These are phyloP conservation scores for Poecilia picta DNA, from an alignment of 2,797 vertebrate species.

Conservation along the genomic window DNA sequence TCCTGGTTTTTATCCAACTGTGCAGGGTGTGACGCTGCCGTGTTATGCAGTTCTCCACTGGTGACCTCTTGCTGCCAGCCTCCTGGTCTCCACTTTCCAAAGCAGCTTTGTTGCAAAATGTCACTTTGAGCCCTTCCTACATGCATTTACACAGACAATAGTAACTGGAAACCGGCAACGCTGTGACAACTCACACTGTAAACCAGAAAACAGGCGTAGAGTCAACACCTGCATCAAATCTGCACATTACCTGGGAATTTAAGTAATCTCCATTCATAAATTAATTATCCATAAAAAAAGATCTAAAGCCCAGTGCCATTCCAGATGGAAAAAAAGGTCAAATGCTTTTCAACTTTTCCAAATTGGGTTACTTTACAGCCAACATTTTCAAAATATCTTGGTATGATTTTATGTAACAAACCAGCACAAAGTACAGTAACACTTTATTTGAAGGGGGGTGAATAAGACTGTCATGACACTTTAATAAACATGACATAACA, in stretches of 20 bases:
- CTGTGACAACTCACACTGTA: conserved; percentile 20
- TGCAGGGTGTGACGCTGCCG: conserved; percentile 44
- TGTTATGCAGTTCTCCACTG: conserved; percentile 48
- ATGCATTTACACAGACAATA: conserved; percentile 66
- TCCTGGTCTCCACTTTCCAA: conserved; percentile 57
- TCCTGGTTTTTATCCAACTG: conserved; percentile 37
- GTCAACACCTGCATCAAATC: conserved; percentile 16
- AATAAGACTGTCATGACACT: no score
- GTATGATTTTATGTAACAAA: neutral
- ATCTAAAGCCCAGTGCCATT: neutral
- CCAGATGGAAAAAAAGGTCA: neutral
- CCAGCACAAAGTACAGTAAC: neutral
- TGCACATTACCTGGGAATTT: neutral
- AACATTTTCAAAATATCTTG: neutral
- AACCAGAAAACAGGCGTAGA: neutral
- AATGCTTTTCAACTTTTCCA: neutral
- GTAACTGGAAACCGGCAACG: conserved; percentile 61
- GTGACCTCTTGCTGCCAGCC: conserved; percentile 36
- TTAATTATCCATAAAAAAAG: no score
- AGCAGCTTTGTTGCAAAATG: conserved; percentile 71
- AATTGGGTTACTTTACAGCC: neutral
- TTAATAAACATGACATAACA: no score
- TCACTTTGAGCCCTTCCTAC: conserved; percentile 62
- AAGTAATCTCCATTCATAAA: neutral
- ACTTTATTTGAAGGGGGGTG: no score